Percentiles rank a stretch among this genome's conserved stretches.
These are phyloP conservation scores for Phalacrocorax carbo DNA, from an alignment of 2,113 vertebrate species.

Conservation along the genomic window DNA sequence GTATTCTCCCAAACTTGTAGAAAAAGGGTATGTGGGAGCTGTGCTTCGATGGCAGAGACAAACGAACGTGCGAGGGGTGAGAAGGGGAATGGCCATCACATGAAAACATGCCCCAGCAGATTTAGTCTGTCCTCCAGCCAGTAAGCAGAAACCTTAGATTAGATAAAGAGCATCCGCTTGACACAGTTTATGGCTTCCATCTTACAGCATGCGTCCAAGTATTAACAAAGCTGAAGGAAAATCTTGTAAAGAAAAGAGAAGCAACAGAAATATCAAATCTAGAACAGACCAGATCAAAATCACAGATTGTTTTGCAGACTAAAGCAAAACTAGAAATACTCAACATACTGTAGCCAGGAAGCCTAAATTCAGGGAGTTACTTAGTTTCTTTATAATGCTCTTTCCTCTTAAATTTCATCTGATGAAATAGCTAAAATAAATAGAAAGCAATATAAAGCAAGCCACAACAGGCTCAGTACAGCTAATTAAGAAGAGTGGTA, in stretches of 20 bases:
- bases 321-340: neutral
- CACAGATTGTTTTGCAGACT: neutral
- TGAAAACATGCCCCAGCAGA: neutral
- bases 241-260: neutral
- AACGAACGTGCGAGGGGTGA: fast-evolving
- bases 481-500: neutral
- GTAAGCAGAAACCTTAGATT: conserved; percentile 5
- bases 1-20: neutral
- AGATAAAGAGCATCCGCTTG: neutral
- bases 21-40: neutral
- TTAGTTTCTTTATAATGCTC: neutral
- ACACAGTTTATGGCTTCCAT: neutral
- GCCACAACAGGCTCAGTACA: neutral
- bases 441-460: neutral
- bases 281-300: neutral
- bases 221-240: neutral
- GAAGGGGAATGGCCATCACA: neutral
- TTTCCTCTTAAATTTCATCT: neutral
- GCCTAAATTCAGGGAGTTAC: neutral
- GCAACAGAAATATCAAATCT: neutral
- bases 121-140: neutral
- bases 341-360: neutral
- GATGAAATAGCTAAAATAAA: neutral
- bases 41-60: neutral
- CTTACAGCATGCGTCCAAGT: neutral